A percentile compares a stretch with the other conserved stretches of the same genome.
These are phyloP conservation scores for Leiothrix lutea DNA, from an alignment of 2,113 vertebrate species.

Conservation along the genomic window DNA sequence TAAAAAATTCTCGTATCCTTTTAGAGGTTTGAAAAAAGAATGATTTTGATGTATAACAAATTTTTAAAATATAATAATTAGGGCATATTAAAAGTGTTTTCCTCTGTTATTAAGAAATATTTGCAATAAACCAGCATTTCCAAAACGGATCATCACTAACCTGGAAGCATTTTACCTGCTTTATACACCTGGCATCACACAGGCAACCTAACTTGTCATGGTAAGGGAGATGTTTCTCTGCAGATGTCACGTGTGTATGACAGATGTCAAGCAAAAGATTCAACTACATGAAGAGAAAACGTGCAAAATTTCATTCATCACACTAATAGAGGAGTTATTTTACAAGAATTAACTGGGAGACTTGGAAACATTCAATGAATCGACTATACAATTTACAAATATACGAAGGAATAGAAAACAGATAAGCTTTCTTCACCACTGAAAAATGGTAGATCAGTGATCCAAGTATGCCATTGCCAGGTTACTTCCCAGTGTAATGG, in stretches of 20 bases:
- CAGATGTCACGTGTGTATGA: background rate
- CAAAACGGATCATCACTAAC: background rate
- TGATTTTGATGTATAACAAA: background rate
- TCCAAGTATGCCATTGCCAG: background rate
- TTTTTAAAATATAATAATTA: background rate
- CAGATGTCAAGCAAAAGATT: background rate
- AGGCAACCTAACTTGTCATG: background rate
- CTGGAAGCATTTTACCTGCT: background rate
- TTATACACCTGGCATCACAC: background rate
- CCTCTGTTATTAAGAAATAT: background rate
- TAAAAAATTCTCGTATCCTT: background rate
- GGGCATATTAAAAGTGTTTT: background rate
- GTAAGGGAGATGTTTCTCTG: background rate
- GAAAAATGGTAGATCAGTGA: background rate
- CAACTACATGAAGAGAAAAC: background rate
- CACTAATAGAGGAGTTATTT: background rate
- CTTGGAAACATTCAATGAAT: background rate
- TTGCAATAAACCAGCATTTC: background rate
- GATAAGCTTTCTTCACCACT: background rate
- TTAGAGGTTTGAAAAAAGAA: background rate
- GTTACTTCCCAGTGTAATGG: background rate
- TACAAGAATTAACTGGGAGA: background rate
- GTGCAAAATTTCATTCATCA: background rate
- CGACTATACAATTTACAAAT: background rate
- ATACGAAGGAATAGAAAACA: background rate